Percentiles rank a stretch among this genome's conserved stretches.
These are phyloP conservation scores for Kryphioiulus occultus DNA, from an alignment of 2,888 invertebrate genomes.

Conservation along the genomic window DNA sequence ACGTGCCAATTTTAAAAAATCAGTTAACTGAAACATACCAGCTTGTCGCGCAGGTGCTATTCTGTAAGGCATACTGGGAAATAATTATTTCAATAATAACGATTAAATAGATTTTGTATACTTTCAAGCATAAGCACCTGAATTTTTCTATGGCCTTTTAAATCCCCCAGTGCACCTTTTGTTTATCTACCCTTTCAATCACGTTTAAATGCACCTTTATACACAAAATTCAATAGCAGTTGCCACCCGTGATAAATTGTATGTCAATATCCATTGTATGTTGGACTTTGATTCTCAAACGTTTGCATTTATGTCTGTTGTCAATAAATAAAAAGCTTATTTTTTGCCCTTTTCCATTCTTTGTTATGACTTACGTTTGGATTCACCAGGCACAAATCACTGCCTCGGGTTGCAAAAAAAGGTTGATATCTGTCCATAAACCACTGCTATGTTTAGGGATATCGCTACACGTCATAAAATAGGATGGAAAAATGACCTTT, in stretches of 20 bases:
- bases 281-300: not conserved
- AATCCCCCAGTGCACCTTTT: not conserved
- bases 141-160: not conserved
- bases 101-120: too few relatives aligned
- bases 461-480: not conserved
- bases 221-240: not conserved
- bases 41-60: too few relatives aligned
- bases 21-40: too few relatives aligned
- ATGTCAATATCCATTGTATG: conserved; percentile 1
- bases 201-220: not conserved
- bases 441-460: not conserved
- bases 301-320: not conserved
- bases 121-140: too few relatives aligned
- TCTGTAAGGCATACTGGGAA: too few relatives aligned
- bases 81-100: too few relatives aligned
- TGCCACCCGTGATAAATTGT: not conserved
- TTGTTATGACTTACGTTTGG: not conserved
- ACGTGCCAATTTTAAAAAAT: too few relatives aligned
- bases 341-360: not conserved
- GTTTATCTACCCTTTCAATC: not conserved
- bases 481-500: not conserved
- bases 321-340: conserved; percentile 8
- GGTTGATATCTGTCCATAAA: not conserved
- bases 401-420: not conserved
- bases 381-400: not conserved